Evolutionary conservation across 2,113 vertebrate genomes (phyloP).

Genomic region (Anoplopoma fimbria): DNA sequence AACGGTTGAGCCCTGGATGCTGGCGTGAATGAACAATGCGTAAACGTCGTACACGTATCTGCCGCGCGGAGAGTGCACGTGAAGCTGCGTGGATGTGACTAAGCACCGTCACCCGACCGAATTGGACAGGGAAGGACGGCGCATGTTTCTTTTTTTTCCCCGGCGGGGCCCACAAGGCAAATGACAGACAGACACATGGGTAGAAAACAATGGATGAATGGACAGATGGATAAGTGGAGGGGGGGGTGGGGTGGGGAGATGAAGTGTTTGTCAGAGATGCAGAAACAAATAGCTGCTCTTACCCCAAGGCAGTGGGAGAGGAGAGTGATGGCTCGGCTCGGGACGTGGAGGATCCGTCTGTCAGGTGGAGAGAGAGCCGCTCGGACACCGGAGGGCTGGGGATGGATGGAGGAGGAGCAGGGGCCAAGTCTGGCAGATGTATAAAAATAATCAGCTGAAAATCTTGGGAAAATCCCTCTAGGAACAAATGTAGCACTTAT

Average conservation of each 20-base stretch:
- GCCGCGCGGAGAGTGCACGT: slow-evolving; percentile 38
- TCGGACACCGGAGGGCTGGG: slow-evolving; percentile 49
- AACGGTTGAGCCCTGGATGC: slow-evolving; percentile 70
- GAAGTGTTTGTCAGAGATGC: slow-evolving; percentile 79
- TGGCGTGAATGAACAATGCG: slow-evolving; percentile 64
- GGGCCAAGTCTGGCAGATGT: slow-evolving; percentile 58
- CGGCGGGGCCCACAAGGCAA: slow-evolving; percentile 58
- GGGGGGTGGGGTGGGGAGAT: slow-evolving; percentile 59
- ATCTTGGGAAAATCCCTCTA: slow-evolving; percentile 43
- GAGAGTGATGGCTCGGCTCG: slow-evolving; percentile 66
- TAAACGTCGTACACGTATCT: slow-evolving; percentile 62
- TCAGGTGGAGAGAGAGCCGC: slow-evolving; percentile 64
- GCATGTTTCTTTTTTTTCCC: too few relatives aligned
- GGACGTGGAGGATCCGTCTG: slow-evolving; percentile 55
- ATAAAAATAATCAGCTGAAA: slow-evolving; percentile 56
- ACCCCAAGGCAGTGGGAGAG: slow-evolving; percentile 68
- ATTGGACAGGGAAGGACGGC: slow-evolving; percentile 45
- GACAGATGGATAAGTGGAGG: slow-evolving; percentile 77
- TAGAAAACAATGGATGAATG: slow-evolving; percentile 64
- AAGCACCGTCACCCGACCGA: slow-evolving; percentile 49
- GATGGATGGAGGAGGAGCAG: slow-evolving; percentile 36
- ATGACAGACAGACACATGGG: slow-evolving; percentile 70
- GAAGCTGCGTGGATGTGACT: slow-evolving; percentile 44
- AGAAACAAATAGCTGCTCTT: slow-evolving; percentile 80
- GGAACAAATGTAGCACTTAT: slow-evolving; percentile 15